Conservation (phyloP, 2,888 invertebrate species). For the Tubulanus polymorphus region DNA sequence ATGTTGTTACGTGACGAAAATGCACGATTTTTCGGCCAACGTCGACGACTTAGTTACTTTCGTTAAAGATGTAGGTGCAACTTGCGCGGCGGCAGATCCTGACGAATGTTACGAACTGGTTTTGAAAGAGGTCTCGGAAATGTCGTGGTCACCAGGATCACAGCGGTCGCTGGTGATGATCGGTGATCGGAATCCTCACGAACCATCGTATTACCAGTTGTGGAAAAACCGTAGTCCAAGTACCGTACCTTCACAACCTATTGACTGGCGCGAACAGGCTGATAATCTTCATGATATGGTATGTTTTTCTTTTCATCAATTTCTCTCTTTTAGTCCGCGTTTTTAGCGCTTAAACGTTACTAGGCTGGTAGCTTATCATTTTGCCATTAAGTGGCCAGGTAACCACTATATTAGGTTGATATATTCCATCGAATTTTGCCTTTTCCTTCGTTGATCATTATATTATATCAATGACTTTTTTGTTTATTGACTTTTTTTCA, state of each 20-base stretch:
- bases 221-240: too few relatives aligned
- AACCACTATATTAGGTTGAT: too few relatives aligned
- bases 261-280: too few relatives aligned
- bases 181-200: conserved; percentile 26
- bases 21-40: conserved; percentile 22
- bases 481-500: neutral
- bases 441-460: too few relatives aligned
- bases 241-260: too few relatives aligned
- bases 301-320: too few relatives aligned
- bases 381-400: too few relatives aligned
- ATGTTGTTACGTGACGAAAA: conserved; percentile 18
- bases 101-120: conserved; percentile 28
- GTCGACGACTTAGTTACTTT: conserved; percentile 16
- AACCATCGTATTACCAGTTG: conserved; percentile 28
- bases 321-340: too few relatives aligned
- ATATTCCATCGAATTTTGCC: too few relatives aligned
- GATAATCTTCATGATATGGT: too few relatives aligned
- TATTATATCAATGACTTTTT: neutral
- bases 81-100: conserved; percentile 21
- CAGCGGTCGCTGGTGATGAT: conserved; percentile 23
- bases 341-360: too few relatives aligned
- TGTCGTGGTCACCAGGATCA: conserved; percentile 20
- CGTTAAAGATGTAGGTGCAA: conserved; percentile 15
- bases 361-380: too few relatives aligned
- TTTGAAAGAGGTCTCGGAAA: conserved; percentile 16